Base-by-base conservation (phyloP, 1,140 invertebrate species). In the Lepidurus apus region DNA sequence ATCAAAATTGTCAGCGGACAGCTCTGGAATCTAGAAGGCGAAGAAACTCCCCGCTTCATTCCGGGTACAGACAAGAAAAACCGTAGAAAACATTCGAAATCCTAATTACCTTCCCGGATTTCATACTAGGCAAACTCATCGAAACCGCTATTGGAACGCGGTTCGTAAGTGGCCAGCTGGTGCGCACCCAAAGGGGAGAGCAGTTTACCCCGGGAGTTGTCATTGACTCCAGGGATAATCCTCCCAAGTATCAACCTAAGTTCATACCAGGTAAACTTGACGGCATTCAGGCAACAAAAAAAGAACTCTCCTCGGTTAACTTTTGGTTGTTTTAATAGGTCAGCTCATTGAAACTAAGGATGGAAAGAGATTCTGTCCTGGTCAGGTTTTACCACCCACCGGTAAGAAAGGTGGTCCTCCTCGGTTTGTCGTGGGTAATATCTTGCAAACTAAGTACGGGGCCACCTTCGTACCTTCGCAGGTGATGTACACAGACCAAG, bases 131-230 rank as follows among this genome's bases (percentile, higher is more conserved):
- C 77, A 88, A 89, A 81, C 89, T 91, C 85, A 89, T 92, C 75
- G 88, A 89, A 0, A 89, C 91, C 77, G 86, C 88, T 74, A 89
- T 89, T 44, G 85, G 87, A 78, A 77, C 79, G 10, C 81, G 79
- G 43, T 92, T 93, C 82, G 85, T 92, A 13, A 91, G 91, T 0
- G 91, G 91, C 5, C 91, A 92, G 85, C 87, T 90, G 79, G 89
- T 92, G 0, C 89, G 87, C 79, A 91, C 90, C 7, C 89, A 91
- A 82, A 88, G 88, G 78, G 90, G 90, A 2, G 90, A 92, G 83
- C 89, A 91, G 79, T 92, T 93, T 83, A 90, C 92, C 3, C 91
- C 91, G 8, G 91, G 91, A 6, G 90, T 92, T 86, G 90, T 93
- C 1, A 89, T 92, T 2, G 90, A 92, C 81, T 92, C 91, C 42